Evolutionary conservation across 2,113 vertebrate genomes (phyloP), one percentile per base, ranked within the genome.

Genomic region (Aleadryas rufinucha): DNA sequence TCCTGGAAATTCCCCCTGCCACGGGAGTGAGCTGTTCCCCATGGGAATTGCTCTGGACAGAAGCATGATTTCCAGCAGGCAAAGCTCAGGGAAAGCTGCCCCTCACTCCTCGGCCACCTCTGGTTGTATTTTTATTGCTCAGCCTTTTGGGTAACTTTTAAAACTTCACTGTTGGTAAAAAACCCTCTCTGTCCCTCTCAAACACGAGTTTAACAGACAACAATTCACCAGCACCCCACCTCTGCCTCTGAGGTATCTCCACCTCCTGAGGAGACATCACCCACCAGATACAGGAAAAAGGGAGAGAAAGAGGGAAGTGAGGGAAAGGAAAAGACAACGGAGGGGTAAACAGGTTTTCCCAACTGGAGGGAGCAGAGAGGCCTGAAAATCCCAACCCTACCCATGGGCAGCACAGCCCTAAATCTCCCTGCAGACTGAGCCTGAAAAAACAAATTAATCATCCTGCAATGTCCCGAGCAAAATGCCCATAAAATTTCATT

Each of bases 401-500:
- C 56, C 49, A 16, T 2, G 31, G 72, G 52, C 77, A 63, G n/a
- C 9, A 12, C 27, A 28, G 70, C 27, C 31, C 77, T 69, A 61
- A 89, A 63, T 74, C 68, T 96, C 77, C 75, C 93, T 37, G 37
- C 37, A 42, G 50, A 47, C 41, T 37, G 66, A 24, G 45, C 71
- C 68, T 37, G 5, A 35, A 45, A 80, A 90, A 80, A 78, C 69
- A 81, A 90, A 80, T 74, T 54, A 72, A 87, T 72, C 71, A 84
- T 83, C 85, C 70, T 57, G 89, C 69, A 93, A 61, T 6, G 37
- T 95, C 90, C 95, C 30, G 14, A 95, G 94, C 66, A 90, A 97
- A 96, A 96, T 18, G 56, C 90, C 88, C 89, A 82, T 93, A 94
- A 97, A 94, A 90, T 78, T 87, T 93, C 95, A 95, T 94, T 97